Conservation (phyloP, 2,797 vertebrate species). For the Cossypha caffra region DNA sequence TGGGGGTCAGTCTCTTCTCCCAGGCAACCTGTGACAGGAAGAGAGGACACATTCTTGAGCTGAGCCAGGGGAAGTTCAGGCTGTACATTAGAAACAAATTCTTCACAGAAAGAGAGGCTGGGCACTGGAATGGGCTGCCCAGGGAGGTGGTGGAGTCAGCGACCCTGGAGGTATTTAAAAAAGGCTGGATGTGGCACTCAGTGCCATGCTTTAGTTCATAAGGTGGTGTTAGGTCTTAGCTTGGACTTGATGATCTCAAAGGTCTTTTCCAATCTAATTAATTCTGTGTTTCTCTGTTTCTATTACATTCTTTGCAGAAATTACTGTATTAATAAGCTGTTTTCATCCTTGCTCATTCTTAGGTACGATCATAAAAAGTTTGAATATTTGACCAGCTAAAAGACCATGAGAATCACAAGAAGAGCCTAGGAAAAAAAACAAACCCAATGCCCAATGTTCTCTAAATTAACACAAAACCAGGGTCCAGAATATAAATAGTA, state of each 20-base stretch:
- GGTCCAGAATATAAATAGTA: neutral
- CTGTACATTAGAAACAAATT: neutral
- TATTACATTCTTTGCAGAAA: neutral
- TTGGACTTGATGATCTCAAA: neutral
- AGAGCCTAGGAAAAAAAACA: neutral
- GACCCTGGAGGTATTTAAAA: fast-evolving
- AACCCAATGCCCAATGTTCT: fast-evolving
- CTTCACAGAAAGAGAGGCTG: too few species aligned
- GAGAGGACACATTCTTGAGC: neutral
- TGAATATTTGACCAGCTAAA: neutral
- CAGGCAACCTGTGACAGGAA: neutral
- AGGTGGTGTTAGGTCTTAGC: neutral
- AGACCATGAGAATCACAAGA: neutral
- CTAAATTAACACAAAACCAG: neutral
- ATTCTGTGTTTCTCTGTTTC: neutral
- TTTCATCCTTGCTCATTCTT: neutral
- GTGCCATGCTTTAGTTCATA: too few species aligned
- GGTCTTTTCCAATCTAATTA: neutral
- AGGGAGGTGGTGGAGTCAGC: neutral
- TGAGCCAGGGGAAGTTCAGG: neutral
- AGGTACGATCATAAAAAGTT: fast-evolving
- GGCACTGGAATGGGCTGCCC: neutral
- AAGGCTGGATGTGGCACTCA: neutral
- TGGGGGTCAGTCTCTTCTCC: neutral
- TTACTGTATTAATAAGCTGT: neutral